phyloP scores from a whole-genome alignment of 2,113 vertebrate species.

The Miniopterus natalensis region DNA sequence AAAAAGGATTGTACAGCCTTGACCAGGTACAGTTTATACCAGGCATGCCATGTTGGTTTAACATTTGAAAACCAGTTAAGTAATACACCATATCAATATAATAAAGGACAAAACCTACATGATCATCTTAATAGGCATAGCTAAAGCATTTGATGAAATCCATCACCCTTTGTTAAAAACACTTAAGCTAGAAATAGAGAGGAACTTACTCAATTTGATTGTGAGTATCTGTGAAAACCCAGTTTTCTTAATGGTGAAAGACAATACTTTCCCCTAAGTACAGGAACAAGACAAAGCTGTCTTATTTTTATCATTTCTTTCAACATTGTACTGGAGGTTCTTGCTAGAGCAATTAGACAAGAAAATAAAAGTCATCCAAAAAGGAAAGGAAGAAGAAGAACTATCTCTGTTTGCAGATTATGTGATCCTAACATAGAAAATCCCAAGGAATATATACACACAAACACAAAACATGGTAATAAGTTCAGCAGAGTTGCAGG shows the following conservation, averaged over 20 bases:
- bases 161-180: neutral
- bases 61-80: constrained; percentile 17
- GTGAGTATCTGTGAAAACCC: neutral
- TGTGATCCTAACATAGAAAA: neutral
- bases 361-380: neutral
- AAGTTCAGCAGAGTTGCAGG: neutral
- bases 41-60: neutral
- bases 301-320: neutral
- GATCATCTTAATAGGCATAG: neutral
- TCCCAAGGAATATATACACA: neutral
- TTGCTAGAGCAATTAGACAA: neutral
- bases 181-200: neutral
- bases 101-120: constrained; percentile 7
- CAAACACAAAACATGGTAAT: neutral
- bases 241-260: neutral
- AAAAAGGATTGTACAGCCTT: neutral
- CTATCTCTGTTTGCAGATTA: neutral
- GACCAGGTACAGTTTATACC: neutral
- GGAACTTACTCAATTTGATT: neutral
- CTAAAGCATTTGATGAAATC: neutral
- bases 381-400: neutral
- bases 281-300: neutral
- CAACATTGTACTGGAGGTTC: neutral
- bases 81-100: neutral
- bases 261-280: neutral